Evolutionary conservation across 2,888 invertebrate genomes (phyloP).

Genomic region (Cataglyphis livida): DNA sequence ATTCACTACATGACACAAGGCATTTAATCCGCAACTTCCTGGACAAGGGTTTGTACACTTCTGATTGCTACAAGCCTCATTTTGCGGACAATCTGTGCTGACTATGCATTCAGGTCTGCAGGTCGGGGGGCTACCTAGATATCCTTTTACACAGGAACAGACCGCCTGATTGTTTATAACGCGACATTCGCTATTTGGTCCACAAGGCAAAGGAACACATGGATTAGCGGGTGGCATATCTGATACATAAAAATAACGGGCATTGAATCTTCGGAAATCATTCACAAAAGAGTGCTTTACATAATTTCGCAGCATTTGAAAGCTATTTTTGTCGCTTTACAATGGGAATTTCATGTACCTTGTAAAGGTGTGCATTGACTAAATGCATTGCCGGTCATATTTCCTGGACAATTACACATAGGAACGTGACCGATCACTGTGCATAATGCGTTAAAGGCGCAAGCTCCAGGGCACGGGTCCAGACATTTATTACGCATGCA

Average conservation of each 20-base stretch:
- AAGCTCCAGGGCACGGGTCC: conserved; percentile 93
- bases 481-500: conserved; percentile 91
- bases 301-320: not conserved
- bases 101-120: conserved; percentile 92
- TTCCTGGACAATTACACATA: conserved; percentile 90
- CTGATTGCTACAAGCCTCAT: conserved; percentile 92
- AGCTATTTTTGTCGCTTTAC: not conserved
- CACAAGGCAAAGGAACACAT: conserved; percentile 93
- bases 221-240: conserved; percentile 85
- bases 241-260: conserved; percentile 23
- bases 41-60: conserved; percentile 95
- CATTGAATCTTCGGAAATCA: not conserved
- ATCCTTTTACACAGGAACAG: conserved; percentile 92
- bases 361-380: conserved; percentile 82
- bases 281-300: not conserved
- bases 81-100: conserved; percentile 91
- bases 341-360: conserved; percentile 77
- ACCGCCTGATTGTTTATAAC: conserved; percentile 66
- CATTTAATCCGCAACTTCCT: conserved; percentile 92
- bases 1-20: conserved; percentile 92
- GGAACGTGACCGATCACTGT: conserved; percentile 92
- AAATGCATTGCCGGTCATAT: conserved; percentile 86
- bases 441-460: conserved; percentile 92
- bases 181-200: conserved; percentile 91
- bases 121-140: conserved; percentile 91